A percentile compares a stretch with the other conserved stretches of the same genome.
Evolutionary conservation across 1,140 invertebrate genomes (phyloP).

Genomic region (Bombus fervidus): DNA sequence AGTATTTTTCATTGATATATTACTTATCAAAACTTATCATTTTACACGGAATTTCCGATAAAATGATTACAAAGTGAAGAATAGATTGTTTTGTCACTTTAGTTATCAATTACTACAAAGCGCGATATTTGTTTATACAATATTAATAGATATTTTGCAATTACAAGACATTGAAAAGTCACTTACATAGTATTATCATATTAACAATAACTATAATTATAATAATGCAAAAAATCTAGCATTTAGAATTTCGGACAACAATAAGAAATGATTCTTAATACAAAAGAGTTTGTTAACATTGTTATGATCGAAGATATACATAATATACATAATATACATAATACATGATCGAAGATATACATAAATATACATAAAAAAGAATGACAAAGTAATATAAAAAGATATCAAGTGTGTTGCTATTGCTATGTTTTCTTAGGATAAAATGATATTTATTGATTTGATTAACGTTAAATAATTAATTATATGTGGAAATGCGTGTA

Average conservation of each 20-base stretch:
- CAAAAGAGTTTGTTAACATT: background rate
- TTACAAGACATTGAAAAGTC: background rate
- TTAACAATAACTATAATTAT: background rate
- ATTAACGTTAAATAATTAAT: background rate
- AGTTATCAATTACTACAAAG: background rate
- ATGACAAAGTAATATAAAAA: background rate
- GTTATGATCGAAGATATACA: background rate
- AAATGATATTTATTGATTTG: background rate
- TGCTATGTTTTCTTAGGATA: background rate
- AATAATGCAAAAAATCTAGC: background rate
- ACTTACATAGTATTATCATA: background rate
- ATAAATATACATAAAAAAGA: background rate
- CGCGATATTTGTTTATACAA: background rate
- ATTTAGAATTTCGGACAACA: background rate
- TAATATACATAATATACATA: background rate
- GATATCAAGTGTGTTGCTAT: too few species aligned
- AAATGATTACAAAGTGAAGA: background rate
- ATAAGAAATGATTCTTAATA: background rate
- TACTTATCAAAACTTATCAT: background rate
- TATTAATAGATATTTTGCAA: background rate
- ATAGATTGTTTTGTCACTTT: background rate
- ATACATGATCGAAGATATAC: background rate
- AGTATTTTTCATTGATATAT: background rate
- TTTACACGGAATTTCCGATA: background rate
- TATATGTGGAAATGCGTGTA: background rate